phyloP scores from a whole-genome alignment of 2,888 invertebrate species.

The Lasioglossum morio region DNA sequence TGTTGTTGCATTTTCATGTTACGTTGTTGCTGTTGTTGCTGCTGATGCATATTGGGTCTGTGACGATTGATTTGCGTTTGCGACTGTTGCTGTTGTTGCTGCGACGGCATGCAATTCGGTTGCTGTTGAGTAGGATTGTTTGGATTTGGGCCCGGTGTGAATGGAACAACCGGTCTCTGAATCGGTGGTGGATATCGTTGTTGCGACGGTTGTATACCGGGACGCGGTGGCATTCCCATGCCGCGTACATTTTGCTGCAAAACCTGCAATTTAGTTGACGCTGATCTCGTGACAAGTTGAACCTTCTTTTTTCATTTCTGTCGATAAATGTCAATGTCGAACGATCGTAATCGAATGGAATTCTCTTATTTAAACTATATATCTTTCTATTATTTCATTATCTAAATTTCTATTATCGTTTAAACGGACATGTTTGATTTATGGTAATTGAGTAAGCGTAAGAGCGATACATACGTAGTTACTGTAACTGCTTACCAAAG shows the following conservation, averaged over 20 bases:
- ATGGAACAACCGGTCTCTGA: conserved; percentile 86
- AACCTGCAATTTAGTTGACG: conserved; percentile 65
- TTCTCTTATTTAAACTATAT: not conserved
- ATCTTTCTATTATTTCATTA: not conserved
- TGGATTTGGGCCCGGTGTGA: conserved; percentile 84
- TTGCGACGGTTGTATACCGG: conserved; percentile 82
- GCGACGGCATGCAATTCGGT: conserved; percentile 82
- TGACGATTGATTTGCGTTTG: conserved; percentile 76
- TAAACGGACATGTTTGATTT: not conserved
- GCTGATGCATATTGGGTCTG: conserved; percentile 80
- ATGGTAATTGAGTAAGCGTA: conserved; percentile 54
- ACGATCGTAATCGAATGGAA: not conserved
- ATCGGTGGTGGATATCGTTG: conserved; percentile 86
- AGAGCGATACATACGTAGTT: conserved; percentile 84
- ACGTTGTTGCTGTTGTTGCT: conserved; percentile 80
- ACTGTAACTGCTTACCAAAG: conserved; percentile 83
- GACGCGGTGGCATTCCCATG: conserved; percentile 83
- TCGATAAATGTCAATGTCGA: conserved; percentile 3
- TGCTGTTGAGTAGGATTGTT: conserved; percentile 82
- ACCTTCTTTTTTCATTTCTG: not conserved
- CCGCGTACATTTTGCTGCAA: conserved; percentile 83
- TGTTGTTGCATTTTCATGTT: conserved; percentile 85
- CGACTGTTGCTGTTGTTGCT: conserved; percentile 81
- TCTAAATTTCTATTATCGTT: not conserved
- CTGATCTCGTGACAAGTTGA: not conserved